These are phyloP conservation scores for Ophion obscuratus DNA, from an alignment of 2,888 invertebrate genomes.

Conservation along the genomic window DNA sequence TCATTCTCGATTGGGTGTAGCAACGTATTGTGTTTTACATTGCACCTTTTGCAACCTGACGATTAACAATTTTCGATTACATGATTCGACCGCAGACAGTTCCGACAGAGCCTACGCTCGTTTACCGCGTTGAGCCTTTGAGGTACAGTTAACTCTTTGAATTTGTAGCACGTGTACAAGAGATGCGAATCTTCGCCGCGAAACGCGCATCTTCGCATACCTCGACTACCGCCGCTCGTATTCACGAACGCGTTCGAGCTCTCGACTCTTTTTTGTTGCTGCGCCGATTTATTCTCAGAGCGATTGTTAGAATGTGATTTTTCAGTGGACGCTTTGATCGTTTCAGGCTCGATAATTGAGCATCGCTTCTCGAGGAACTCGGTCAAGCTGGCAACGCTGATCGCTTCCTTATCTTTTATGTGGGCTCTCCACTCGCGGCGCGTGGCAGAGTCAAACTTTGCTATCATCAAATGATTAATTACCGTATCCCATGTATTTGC, in stretches of 20 bases:
- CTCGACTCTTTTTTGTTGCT: neutral
- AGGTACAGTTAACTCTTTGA: constrained; percentile 24
- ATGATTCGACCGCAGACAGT: constrained; percentile 33
- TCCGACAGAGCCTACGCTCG: constrained; percentile 39
- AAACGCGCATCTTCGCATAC: constrained; percentile 2
- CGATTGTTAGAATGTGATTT: constrained; percentile 5
- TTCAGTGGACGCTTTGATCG: neutral
- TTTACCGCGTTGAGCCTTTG: constrained; percentile 34
- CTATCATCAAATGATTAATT: constrained; percentile 31
- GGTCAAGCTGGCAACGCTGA: constrained; percentile 20
- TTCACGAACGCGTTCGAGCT: constrained; percentile 17
- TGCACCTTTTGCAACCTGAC: constrained; percentile 27
- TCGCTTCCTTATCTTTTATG: constrained; percentile 17
- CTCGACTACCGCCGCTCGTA: neutral
- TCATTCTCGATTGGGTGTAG: constrained; percentile 8
- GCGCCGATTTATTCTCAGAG: neutral
- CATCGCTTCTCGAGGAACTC: constrained; percentile 57
- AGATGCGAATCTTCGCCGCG: constrained; percentile 24
- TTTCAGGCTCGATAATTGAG: constrained; percentile 41
- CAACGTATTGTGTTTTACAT: constrained; percentile 34
- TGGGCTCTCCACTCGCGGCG: constrained; percentile 49
- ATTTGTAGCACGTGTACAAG: constrained; percentile 32
- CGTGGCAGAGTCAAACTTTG: constrained; percentile 41
- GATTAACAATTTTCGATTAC: constrained; percentile 22
- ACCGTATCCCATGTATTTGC: constrained; percentile 47